Conservation (phyloP, 1,140 invertebrate genomes). For the Heliconius melpomene region DNA sequence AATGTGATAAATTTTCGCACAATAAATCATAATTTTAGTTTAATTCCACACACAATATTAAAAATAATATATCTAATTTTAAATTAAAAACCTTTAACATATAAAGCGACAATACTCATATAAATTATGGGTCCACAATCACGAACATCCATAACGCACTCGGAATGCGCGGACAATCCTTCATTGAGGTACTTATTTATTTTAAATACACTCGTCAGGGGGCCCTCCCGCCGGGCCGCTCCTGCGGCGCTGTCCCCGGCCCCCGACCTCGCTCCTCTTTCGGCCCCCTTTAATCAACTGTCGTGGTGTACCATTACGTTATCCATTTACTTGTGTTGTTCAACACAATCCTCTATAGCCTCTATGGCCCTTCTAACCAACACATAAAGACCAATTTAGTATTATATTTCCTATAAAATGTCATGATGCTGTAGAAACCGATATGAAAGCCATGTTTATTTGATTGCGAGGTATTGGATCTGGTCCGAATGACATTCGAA, state of each 20-base stretch:
- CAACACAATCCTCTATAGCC: conserved; percentile 17
- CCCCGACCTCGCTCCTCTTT: conserved; percentile 71
- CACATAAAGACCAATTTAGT: conserved; percentile 40
- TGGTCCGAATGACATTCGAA: conserved; percentile 59
- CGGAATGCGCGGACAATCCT: conserved; percentile 75
- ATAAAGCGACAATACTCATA: conserved; percentile 50
- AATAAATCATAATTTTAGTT: background rate
- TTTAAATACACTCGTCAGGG: conserved; percentile 80
- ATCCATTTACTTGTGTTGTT: conserved; percentile 38
- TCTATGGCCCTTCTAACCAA: conserved; percentile 34
- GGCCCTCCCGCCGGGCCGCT: conserved; percentile 65
- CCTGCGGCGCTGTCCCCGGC: conserved; percentile 72
- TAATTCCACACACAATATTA: background rate
- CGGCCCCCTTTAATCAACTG: conserved; percentile 80
- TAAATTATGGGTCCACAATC: conserved; percentile 69
- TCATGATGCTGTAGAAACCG: conserved; percentile 37
- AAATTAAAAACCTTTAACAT: background rate
- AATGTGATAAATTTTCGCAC: no score
- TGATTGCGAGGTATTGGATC: conserved; percentile 72
- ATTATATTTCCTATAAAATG: conserved; percentile 28
- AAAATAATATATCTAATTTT: background rate
- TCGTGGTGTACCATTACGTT: conserved; percentile 73
- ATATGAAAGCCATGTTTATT: conserved; percentile 70
- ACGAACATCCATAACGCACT: conserved; percentile 64
- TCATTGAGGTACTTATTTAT: conserved; percentile 80